Evolutionary conservation across 2,113 vertebrate genomes (phyloP).

Genomic region (Ochotona curzoniae): DNA sequence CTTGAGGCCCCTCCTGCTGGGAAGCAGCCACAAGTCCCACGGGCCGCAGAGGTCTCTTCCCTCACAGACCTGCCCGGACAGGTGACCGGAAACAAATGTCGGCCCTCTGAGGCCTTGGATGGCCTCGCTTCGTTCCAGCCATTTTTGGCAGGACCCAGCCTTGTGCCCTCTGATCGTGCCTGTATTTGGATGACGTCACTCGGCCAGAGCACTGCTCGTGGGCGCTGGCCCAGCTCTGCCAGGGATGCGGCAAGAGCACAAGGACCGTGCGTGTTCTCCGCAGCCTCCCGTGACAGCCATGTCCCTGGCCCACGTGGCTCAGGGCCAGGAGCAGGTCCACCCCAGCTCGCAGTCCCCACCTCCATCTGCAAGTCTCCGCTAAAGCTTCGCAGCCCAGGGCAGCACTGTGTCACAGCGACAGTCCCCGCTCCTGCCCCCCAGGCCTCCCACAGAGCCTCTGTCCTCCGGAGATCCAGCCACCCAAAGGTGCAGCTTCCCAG

Average conservation of each 20-base stretch:
- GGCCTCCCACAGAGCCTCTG: neutral
- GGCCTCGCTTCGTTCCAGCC: slow-evolving; percentile 79
- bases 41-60: slow-evolving; percentile 81
- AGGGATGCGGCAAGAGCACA: neutral
- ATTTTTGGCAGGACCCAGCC: slow-evolving; percentile 83
- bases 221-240: neutral
- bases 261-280: accelerated
- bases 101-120: slow-evolving; percentile 82
- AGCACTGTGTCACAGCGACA: neutral
- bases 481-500: accelerated
- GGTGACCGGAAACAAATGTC: slow-evolving; percentile 78
- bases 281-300: neutral
- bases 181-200: slow-evolving; percentile 39
- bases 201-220: slow-evolving; percentile 69
- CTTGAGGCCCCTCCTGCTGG: no score
- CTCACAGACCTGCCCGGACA: slow-evolving; percentile 83
- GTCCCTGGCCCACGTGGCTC: accelerated
- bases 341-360: accelerated
- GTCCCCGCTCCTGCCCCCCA: neutral
- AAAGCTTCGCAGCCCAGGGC: neutral
- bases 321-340: no score
- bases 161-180: slow-evolving; percentile 79
- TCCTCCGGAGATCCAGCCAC: neutral
- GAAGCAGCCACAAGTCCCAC: slow-evolving; percentile 76
- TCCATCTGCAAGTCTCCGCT: neutral